Base-by-base conservation (phyloP, 2,113 vertebrate species). In the Morone saxatilis region DNA sequence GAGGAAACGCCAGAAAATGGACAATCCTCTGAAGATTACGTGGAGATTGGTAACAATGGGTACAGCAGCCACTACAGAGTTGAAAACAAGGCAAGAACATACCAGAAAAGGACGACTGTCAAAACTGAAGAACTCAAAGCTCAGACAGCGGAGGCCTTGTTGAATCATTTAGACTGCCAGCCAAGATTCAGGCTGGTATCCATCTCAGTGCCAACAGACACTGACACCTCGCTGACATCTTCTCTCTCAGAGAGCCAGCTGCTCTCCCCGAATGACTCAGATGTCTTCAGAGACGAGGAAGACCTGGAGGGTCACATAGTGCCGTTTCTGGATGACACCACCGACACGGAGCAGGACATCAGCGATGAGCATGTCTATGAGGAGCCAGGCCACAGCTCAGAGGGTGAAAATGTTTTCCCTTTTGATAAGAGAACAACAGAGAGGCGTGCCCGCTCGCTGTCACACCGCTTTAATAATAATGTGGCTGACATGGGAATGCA, bases 401-500 rank as follows among this genome's bases (percentile, higher is more conserved):
- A 96, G 41, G 78, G 57, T 2, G 96, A 96, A 45, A 90, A 84
- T 82, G 89, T 94, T 80, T 91, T 94, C 48, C 86, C 92, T 53
- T 67, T 78, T 4, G 95, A 96, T 79, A 91, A 78, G 81, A 97
- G 94, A 87, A 91, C 76, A 47, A 60, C 90, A 19, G 93, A 95
- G 59, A 90, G 90, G 3, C 95, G 95, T 80, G 94, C 95, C 61
- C 87, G 95, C 74, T 96, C 97, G 0, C 93, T 96, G 36, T 97
- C 97, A 6, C 96, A 92, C 86, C 95, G 63, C 87, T 50, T 71
- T 38, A 67, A 95, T 0, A 95, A 96, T 61, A 94, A 85, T 4
- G 94, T 96, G 61, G 94, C 95, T 57, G 96, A 97, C 85, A 95
- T 94, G 1, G 96, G 95, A 12, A 86, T 92, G 60, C 96, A 96